These are phyloP conservation scores for Zootermopsis nevadensis DNA, from an alignment of 2,888 invertebrate species.

Conservation along the genomic window DNA sequence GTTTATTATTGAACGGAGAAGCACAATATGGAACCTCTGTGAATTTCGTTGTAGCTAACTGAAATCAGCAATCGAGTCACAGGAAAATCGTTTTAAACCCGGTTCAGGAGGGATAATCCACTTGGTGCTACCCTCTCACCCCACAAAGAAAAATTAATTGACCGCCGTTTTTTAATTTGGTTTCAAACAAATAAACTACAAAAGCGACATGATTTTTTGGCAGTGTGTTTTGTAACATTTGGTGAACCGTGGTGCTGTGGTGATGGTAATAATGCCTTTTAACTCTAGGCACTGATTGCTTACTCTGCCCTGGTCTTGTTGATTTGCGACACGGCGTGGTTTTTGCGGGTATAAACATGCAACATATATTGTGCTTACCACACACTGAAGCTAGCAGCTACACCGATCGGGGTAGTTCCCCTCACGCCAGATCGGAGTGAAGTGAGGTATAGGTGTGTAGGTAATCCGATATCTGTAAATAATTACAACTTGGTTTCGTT, in stretches of 20 bases:
- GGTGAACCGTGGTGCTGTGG: slow-evolving; percentile 36
- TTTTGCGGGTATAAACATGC: slow-evolving; percentile 65
- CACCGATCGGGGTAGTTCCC: slow-evolving; percentile 1
- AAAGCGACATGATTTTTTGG: slow-evolving; percentile 46
- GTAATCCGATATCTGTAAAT: slow-evolving; percentile 7
- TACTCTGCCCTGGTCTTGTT: slow-evolving; percentile 38
- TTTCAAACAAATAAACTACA: slow-evolving; percentile 19
- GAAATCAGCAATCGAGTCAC: too few relatives aligned
- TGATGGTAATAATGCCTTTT: slow-evolving; percentile 46
- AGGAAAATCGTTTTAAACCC: not conserved
- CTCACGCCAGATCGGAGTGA: slow-evolving; percentile 6
- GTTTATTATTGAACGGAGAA: too few relatives aligned
- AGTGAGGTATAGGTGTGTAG: slow-evolving; percentile 11
- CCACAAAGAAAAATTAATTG: slow-evolving; percentile 36
- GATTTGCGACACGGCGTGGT: slow-evolving; percentile 65
- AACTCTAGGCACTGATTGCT: slow-evolving; percentile 48
- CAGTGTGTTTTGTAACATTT: slow-evolving; percentile 44
- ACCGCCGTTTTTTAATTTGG: slow-evolving; percentile 41
- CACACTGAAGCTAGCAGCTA: slow-evolving; percentile 22
- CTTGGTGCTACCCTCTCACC: slow-evolving; percentile 12
- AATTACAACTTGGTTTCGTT: not conserved
- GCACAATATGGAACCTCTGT: too few relatives aligned
- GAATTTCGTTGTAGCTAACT: too few relatives aligned
- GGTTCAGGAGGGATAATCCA: slow-evolving; percentile 17
- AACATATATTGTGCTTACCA: slow-evolving; percentile 38